Evolutionary conservation across 2,888 invertebrate genomes (phyloP), one percentile per base, ranked within the genome.

Genomic region (Rhagonycha lutea): DNA sequence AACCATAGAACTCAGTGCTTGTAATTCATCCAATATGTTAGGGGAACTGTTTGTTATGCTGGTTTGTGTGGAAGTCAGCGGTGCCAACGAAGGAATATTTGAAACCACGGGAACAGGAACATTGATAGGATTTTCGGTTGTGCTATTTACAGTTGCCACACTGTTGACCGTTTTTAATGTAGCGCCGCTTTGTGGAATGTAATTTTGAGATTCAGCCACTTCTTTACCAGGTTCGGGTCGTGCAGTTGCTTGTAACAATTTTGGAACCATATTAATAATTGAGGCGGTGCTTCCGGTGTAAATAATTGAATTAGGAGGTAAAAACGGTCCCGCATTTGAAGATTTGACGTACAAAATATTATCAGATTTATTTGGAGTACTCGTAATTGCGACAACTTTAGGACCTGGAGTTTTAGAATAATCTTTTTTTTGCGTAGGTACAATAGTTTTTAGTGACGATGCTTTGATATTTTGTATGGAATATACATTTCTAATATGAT

Each of bases 181-280:
- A 61, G 73, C 70, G 10, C 69, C 69, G 78, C 70, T 81, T 74
- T 84, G 85, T 8, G 85, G 85, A 14, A 86, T 85, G 74, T 84
- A 86, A 76, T 86, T 85, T 75, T 86, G 86, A 9, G 86, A 84
- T 61, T 78, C 79, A 18, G 14, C 9, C 11, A 24, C 3, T 18
- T 65, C 47, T 47, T 47, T 24, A 28, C n/a, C 23, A 3, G 29
- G 18, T 26, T 62, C 47, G 11, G 18, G 9, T 4, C 47, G 47
- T n/a, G 60, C 7, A 7, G 71, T 23, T 65, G 71, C 8, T 47
- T 47, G 47, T 47, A 47, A n/a, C n/a, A 47, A n/a, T 47, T 47
- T 47, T n/a, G 47, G 47, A 47, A 47, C 47, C 47, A 47, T 47
- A 47, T 47, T 47, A 47, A 47, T 47, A n/a, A 47, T 47, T n/a